These are phyloP conservation scores for Bellardia bayeri DNA, from an alignment of 2,888 invertebrate species.

Conservation along the genomic window DNA sequence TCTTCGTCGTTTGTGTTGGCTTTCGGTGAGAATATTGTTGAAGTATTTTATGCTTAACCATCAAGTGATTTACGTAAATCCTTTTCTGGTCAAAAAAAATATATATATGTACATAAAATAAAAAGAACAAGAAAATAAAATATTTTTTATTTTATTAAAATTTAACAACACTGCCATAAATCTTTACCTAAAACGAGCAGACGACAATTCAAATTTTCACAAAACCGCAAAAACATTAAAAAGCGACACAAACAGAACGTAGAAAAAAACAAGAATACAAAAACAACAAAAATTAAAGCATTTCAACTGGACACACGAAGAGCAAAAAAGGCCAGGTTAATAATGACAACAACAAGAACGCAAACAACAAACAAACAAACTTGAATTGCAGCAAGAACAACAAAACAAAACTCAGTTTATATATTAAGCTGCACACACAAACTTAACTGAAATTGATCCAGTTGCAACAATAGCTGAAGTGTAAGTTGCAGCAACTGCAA, in stretches of 20 bases:
- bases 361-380: conserved; percentile 36
- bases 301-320: conserved; percentile 57
- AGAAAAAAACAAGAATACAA: background rate
- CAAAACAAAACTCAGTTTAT: conserved; percentile 8
- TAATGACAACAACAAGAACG: conserved; percentile 62
- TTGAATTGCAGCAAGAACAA: conserved; percentile 51
- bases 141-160: conserved; percentile 82
- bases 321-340: conserved; percentile 72
- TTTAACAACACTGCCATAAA: conserved; percentile 83
- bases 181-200: conserved; percentile 80
- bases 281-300: conserved; percentile 54
- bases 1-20: conserved; percentile 12
- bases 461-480: conserved; percentile 76
- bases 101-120: conserved; percentile 36
- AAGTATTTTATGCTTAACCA: conserved; percentile 71
- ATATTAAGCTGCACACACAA: background rate
- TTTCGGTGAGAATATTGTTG: conserved; percentile 67
- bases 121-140: conserved; percentile 71
- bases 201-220: conserved; percentile 81
- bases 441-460: conserved; percentile 82
- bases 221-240: conserved; percentile 75
- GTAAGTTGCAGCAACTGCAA: conserved; percentile 27
- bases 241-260: conserved; percentile 49
- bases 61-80: conserved; percentile 74
- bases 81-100: conserved; percentile 66